A percentile compares a stretch with the other conserved stretches of the same genome.
Conservation (phyloP, 2,113 vertebrate genomes). For the Odontesthes bonariensis region DNA sequence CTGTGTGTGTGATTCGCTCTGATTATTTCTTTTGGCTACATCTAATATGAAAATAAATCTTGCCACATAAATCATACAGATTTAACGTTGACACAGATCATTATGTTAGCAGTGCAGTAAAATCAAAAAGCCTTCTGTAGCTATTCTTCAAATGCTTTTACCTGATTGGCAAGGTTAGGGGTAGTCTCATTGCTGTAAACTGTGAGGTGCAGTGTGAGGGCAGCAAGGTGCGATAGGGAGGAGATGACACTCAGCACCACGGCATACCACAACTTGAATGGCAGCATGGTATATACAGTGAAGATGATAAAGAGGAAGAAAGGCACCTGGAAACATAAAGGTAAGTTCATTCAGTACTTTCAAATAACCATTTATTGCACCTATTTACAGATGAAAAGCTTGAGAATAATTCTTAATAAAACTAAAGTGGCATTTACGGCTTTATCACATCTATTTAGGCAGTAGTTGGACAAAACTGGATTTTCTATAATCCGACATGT, state of each 20-base stretch:
- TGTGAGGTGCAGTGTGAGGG: slow-evolving; percentile 76
- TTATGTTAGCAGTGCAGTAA: neutral
- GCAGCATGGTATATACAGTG: slow-evolving; percentile 93
- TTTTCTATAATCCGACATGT: neutral
- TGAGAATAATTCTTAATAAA: no score
- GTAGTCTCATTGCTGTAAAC: accelerated
- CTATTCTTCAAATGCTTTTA: slow-evolving; percentile 62
- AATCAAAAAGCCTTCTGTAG: neutral
- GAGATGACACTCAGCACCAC: slow-evolving; percentile 85
- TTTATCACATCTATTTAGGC: no score
- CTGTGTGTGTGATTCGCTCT: no score
- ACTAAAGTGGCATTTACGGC: no score
- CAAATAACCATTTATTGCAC: neutral
- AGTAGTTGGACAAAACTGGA: no score
- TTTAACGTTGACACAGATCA: neutral
- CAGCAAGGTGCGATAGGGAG: slow-evolving; percentile 88
- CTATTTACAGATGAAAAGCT: no score
- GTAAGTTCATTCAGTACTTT: neutral
- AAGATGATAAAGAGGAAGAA: slow-evolving; percentile 97
- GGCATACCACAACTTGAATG: slow-evolving; percentile 89
- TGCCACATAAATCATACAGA: neutral
- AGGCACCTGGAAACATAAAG: slow-evolving; percentile 86
- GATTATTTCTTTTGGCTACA: no score
- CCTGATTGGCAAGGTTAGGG: slow-evolving; percentile 79
- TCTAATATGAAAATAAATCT: neutral